Evolutionary conservation across 2,888 invertebrate species (phyloP).

Genomic region (Oligia fasciuncula): DNA sequence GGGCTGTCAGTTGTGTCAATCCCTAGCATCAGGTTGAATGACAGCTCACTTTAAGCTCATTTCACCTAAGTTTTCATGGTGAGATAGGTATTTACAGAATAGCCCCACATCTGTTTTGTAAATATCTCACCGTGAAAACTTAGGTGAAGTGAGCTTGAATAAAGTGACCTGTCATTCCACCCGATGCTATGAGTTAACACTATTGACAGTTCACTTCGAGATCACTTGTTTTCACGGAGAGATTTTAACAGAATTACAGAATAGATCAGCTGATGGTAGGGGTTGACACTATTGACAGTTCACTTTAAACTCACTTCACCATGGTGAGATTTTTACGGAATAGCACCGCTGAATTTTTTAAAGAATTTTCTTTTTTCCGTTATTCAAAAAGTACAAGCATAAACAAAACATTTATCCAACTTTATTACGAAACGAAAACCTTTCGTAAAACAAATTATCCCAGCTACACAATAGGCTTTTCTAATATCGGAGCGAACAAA

Average conservation of each 20-base stretch:
- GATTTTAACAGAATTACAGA: background rate
- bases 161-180: background rate
- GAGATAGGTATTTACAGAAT: too few species aligned
- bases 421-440: slow-evolving; percentile 70
- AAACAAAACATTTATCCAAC: slow-evolving; percentile 64
- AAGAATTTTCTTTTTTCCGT: background rate
- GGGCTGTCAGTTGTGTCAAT: too few species aligned
- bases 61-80: too few species aligned
- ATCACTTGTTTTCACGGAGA: background rate
- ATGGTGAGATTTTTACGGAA: background rate
- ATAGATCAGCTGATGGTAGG: too few species aligned
- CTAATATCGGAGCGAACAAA: slow-evolving; percentile 84
- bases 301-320: background rate
- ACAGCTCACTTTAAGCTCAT: too few species aligned
- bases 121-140: too few species aligned
- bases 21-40: too few species aligned
- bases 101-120: too few species aligned
- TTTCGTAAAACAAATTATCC: slow-evolving; percentile 84
- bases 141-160: background rate
- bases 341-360: background rate
- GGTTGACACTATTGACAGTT: background rate
- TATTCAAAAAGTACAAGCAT: slow-evolving; percentile 12
- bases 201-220: background rate
- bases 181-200: background rate
- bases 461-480: slow-evolving; percentile 79